Evolutionary conservation across 1,140 invertebrate species (phyloP), one percentile per base, ranked within the genome.

Genomic region (Leptoteleia sp.): DNA sequence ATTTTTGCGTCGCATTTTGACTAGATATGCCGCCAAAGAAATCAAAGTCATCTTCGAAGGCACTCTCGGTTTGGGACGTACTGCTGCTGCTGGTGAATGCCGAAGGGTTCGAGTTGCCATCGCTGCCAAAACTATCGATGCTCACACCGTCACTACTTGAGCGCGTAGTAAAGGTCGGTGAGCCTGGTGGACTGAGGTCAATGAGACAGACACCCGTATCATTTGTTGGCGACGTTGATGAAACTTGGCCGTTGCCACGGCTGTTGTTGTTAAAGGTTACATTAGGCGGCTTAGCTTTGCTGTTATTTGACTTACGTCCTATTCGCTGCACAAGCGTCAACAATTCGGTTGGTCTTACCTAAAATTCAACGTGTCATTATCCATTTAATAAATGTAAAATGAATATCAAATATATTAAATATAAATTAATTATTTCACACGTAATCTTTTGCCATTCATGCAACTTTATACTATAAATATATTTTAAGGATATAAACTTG

Each of bases 41-140:
- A 79, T 93, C 93, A 84, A 94, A 94, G 82, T 95, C 93, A 87
- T 95, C 93, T 83, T 94, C 93, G 80, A 94, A 94, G 16, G 92
- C 93, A 88, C 93, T 94, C 84, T 94, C 93, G 43, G 92, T 91
- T 81, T 93, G 92, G n/a, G 93, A 94, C 4, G 92, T 92, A 80
- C 92, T 93, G n/a, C 92, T 93, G n/a, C 92, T 92, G 73, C 85
- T 89, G 80, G 92, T 85, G 81, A 91, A 83, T 86, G 88, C 68
- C 80, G 90, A 90, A 4, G 92, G 92, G 57, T 92, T 92, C 3
- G 91, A 91, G 15, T 92, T 92, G n/a, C 91, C 91, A 83, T 94
- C 93, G 17, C 93, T 94, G 43, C 93, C 93, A 79, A 94, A 94
- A 82, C 93, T 94, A 76, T 94, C 93, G 1, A 94, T 91, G 83